Base-by-base conservation (phyloP, 2,888 invertebrate genomes). In the Nudaria mundana region DNA sequence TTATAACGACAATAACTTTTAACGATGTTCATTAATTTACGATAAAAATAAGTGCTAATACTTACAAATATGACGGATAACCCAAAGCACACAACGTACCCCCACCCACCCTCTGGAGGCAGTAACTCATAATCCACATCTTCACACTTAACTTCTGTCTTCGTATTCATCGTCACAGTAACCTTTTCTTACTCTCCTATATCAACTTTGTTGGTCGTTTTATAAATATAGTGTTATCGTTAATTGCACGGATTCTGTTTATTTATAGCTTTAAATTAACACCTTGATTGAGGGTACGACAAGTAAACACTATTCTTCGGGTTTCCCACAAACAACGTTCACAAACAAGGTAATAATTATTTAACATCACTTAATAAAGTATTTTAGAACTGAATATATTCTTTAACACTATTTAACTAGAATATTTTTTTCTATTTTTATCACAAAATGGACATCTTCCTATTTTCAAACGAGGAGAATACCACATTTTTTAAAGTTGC, bases 51-150 rank as follows among this genome's bases (percentile, higher is more conserved):
- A 29, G 8, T 11, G 7, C 2, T 20, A 44, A 41, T 31, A 91
- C 92, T 92, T 81, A 94, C 93, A 68, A 92, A 93, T 56, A 92
- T 91, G 26, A 93, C 71, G 37, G 92, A 91, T 39, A 93, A 81
- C 3, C 93, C 93, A 13, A 93, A 52, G 36, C 93, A 91, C 31
- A 94, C 90, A 47, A 92, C 75, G 79, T 93, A 94, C 0, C 94
- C 94, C 93, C 93, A 94, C 0, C 94, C 94, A 2, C 94, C 94
- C 52, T 93, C 93, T 0, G 93, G 93, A 1, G 92, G 86, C 5
- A 87, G 82, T 61, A 81, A 52, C 34, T 86, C 86, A 53, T 81
- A 86, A 25, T 76, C 76, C 29, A 56, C 63, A 37, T 77, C 79
- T 60, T 71, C 73, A 31, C 71, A 69, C 45, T 70, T 70, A 51